Base-by-base conservation (phyloP, 2,113 vertebrate species). In the Silurus asotus region DNA sequence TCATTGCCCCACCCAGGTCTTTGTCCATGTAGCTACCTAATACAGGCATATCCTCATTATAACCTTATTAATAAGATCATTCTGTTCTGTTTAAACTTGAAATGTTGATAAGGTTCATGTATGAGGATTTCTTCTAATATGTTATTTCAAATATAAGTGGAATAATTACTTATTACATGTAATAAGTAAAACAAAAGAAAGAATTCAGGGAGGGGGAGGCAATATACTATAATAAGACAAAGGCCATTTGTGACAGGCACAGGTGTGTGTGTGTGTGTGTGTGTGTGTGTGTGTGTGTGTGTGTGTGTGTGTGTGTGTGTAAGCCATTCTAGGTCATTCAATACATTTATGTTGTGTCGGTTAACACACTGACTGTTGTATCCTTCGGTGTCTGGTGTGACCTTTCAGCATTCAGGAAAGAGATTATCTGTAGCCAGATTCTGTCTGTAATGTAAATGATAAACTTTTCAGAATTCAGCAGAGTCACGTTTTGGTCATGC, bases 211-310 rank as follows among this genome's bases (percentile, higher is more conserved):
- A 17, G 62, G 20, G 87, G 53, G 64, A 65, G 55, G 75, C 79
- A 75, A 19, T 49, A 37, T n/a, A 61, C 87, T 88, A 86, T 84
- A 77, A 88, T 89, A 89, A 89, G 87, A 89, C 84, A 89, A 89
- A 88, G 89, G 67, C 81, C 45, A 25, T 88, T 86, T 86, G 89
- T 89, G 89, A 89, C 89, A 89, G 87, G 87, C 86, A 88, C 89
- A 89, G 89, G 89, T 89, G 89, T 88, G 61, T 81, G 23, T 64
- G 61, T 76, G 76, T 79, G 75, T 81, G 59, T 59, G 84, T 81
- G 83, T 84, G 72, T 65, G 59, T 78, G 69, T 86, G 83, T 83
- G 51, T 83, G 51, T 72, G 70, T 58, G 51, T 53, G 49, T 76
- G 74, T 15, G 13, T 61, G 58, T 61, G 56, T 82, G 72, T 56